Base-by-base conservation (phyloP, 2,113 vertebrate genomes). In the Chaetorhynchus papuensis region DNA sequence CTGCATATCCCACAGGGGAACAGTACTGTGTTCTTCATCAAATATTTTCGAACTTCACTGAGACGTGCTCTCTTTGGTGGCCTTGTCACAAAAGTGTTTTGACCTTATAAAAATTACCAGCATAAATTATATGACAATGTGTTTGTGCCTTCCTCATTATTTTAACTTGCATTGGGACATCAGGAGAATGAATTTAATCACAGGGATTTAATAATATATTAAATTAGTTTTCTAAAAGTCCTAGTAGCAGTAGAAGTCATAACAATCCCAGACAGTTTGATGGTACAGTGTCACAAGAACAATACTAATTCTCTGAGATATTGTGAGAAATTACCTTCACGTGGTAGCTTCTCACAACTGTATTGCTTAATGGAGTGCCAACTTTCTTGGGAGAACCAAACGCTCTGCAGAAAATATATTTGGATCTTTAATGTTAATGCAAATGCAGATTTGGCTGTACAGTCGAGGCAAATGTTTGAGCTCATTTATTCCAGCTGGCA, bases 391-490 rank as follows among this genome's bases (percentile, higher is more conserved):
- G 35, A 83, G 23, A 8, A 37, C 37, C 27, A 72, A 8, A 26
- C 6, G 16, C 5, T 52, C 52, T 65, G 49, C 52, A 78, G 35
- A 64, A 77, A 78, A 28, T n/a, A 2, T 30, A 37, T 65, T 56
- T 95, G 26, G 22, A 15, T 69, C n/a, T 76, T 76, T 13, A 63
- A 12, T 44, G 11, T 39, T 61, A 63, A 52, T 37, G n/a, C 8
- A 79, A 84, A 87, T 35, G 15, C 14, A 68, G 26, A 39, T 47
- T 35, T 83, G 66, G 30, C 63, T 76, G 49, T 70, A 22, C 1
- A 45, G 44, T 27, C 0, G 0, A 82, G 23, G 33, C 13, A 59
- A 66, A 45, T 18, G 23, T 16, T 2, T 0, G 11, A 27, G 15
- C 44, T 63, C 5, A 39, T 84, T 78, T 82, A 50, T 33, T 47